Evolutionary conservation across 2,797 vertebrate genomes (phyloP).

Genomic region (Phyllotis vaccarum): DNA sequence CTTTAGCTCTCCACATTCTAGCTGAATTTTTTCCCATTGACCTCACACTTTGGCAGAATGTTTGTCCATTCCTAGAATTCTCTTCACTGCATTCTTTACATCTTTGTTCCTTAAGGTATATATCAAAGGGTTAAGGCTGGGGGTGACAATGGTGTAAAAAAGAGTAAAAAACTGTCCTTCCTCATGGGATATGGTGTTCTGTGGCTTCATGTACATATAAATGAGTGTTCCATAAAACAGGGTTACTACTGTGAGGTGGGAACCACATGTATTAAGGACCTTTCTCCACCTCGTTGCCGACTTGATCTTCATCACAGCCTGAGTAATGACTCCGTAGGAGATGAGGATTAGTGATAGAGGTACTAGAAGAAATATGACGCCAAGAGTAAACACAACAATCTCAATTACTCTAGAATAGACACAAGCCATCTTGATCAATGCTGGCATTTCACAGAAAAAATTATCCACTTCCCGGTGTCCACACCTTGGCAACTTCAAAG

Average conservation of each 20-base stretch:
- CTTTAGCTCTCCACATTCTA: background rate
- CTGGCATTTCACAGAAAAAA: slow-evolving; percentile 69
- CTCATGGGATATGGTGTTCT: slow-evolving; percentile 37
- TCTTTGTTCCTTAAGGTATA: slow-evolving; percentile 79
- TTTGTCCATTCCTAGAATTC: background rate
- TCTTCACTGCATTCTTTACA: slow-evolving; percentile 59
- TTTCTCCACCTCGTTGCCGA: slow-evolving; percentile 61
- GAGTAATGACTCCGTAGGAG: slow-evolving; percentile 74
- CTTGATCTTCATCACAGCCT: slow-evolving; percentile 73
- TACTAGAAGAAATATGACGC: slow-evolving; percentile 44
- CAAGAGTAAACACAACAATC: slow-evolving; percentile 40
- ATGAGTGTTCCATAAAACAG: slow-evolving; percentile 74
- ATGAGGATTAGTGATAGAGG: slow-evolving; percentile 67
- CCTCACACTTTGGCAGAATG: background rate
- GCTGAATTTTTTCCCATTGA: background rate
- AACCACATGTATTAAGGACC: slow-evolving; percentile 73
- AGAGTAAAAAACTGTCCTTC: slow-evolving; percentile 73
- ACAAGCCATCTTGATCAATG: slow-evolving; percentile 64
- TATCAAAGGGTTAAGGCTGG: slow-evolving; percentile 74
- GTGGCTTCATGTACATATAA: slow-evolving; percentile 73
- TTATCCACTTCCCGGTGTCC: slow-evolving; percentile 19
- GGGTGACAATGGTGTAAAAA: slow-evolving; percentile 68
- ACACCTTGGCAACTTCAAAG: slow-evolving; percentile 65
- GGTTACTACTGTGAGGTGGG: slow-evolving; percentile 74
- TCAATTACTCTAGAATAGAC: slow-evolving; percentile 55